Conservation (phyloP, 2,113 vertebrate species). For the Archilochus colubris region DNA sequence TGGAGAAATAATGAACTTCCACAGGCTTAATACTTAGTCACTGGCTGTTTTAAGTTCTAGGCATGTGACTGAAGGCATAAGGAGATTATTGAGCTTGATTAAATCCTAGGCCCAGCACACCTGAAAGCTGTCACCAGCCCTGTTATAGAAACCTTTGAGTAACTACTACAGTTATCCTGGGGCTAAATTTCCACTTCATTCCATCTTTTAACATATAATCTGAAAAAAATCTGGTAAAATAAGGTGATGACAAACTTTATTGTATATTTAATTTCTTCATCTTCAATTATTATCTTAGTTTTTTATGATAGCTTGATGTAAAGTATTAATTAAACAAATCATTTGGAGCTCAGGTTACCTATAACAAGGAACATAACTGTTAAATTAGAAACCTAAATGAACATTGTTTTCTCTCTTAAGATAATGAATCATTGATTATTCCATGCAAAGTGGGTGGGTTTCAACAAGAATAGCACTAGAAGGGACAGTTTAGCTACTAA, state of each 20-base stretch:
- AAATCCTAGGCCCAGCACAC: constrained; percentile 2
- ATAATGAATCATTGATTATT: neutral
- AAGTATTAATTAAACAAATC: neutral
- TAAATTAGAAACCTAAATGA: neutral
- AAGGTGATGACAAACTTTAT: neutral
- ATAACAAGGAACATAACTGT: neutral
- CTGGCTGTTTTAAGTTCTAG: neutral
- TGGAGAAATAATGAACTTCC: neutral
- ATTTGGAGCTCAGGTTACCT: neutral
- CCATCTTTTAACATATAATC: neutral
- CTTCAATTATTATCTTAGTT: neutral
- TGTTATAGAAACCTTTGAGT: neutral
- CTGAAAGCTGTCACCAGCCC: neutral
- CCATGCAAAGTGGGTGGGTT: neutral
- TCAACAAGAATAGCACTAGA: neutral
- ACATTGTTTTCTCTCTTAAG: neutral
- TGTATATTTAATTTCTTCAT: neutral
- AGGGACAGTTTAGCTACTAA: neutral
- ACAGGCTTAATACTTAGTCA: neutral
- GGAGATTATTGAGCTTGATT: neutral
- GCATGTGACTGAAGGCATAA: neutral
- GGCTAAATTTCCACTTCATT: neutral
- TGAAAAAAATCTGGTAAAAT: neutral
- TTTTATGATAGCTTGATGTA: neutral
- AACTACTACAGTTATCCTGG: neutral